Evolutionary conservation across 2,113 vertebrate genomes (phyloP), one percentile per base, ranked within the genome.

Genomic region (Cottus gobio): DNA sequence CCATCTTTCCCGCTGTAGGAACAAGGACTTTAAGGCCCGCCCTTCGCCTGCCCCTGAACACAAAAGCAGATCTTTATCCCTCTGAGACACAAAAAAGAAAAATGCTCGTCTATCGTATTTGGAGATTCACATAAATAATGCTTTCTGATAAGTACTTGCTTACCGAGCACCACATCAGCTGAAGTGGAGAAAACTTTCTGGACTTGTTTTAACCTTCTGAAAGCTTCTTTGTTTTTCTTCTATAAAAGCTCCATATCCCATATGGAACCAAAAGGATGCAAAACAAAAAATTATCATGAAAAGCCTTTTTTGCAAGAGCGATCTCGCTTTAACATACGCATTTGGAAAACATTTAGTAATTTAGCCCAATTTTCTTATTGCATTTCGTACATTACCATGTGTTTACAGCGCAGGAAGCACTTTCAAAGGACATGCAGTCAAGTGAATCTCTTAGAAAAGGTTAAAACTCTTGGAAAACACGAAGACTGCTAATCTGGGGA

Each of bases 41-140:
- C 83, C 81, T 89, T 79, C 56, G 73, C 75, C 26, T 90, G 75
- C 79, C 75, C 84, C 82, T 74, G 69, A 89, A 82, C 73, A 85
- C 77, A 80, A 75, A 83, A 52, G 22, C 78, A 80, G 61, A 89
- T 77, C 66, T 67, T 85, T 78, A 74, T 87, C 81, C 71, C 72
- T 18, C 24, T 2, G 66, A 79, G 75, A 83, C 65, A 37, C 57
- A 83, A 63, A 68, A 71, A 75, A 78, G 50, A 30, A 75, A 34
- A 68, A 84, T 20, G 58, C 58, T 64, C 11, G 10, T 72, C 68
- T 62, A 68, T 67, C 36, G 39, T 61, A 31, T 73, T 79, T 67
- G 52, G 58, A 82, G 50, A 78, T 31, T 72, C 79, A 60, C 81
- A 85, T 69, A 77, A 71, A 83, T 83, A 82, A 64, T 71, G 63